Conservation (phyloP, 2,113 vertebrate species). For the Equus przewalskii region DNA sequence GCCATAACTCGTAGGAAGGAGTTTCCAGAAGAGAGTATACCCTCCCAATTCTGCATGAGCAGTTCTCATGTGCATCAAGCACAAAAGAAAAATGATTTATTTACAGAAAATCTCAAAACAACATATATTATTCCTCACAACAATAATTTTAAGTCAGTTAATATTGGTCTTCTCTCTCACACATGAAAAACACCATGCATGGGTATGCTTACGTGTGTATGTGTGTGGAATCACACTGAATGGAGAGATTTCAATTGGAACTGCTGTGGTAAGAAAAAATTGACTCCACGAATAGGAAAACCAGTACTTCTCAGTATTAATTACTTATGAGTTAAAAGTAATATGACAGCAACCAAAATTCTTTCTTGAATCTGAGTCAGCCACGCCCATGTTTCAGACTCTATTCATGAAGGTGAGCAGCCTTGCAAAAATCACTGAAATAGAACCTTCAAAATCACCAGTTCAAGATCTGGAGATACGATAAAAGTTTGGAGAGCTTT, state of each 20-base stretch:
- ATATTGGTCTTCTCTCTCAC: neutral
- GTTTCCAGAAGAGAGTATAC: neutral
- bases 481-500: constrained; percentile 4
- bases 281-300: neutral
- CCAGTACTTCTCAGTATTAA: neutral
- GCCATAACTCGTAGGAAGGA: neutral
- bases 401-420: neutral
- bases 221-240: neutral
- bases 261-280: neutral
- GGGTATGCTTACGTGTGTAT: neutral
- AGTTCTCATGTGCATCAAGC: neutral
- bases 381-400: neutral
- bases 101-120: neutral
- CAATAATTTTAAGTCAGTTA: neutral
- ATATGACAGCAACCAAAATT: neutral
- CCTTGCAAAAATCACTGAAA: neutral
- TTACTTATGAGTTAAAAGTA: constrained; percentile 31
- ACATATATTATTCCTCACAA: neutral
- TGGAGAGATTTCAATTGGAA: neutral
- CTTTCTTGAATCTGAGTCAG: constrained; percentile 26
- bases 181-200: neutral
- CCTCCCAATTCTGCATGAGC: neutral
- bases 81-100: neutral
- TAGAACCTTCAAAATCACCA: neutral
- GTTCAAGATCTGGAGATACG: neutral